Percentiles rank a stretch among this genome's conserved stretches.
phyloP scores from a whole-genome alignment of 2,888 invertebrate species.

The Dicyrtomina minuta region DNA sequence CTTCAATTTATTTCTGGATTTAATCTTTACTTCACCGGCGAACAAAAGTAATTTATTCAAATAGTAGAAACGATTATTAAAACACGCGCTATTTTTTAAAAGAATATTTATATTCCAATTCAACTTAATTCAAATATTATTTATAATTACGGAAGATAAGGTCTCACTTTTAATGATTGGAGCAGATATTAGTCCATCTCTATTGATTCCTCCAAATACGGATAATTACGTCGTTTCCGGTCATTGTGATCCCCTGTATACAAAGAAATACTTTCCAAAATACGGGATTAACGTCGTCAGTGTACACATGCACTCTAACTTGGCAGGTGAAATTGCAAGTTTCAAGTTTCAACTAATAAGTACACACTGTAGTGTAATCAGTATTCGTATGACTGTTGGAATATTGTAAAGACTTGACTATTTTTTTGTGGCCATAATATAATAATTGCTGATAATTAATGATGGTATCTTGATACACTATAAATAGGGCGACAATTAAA shows the following conservation, averaged over 20 bases:
- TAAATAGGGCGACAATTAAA: constrained; percentile 3
- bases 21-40: constrained; percentile 9
- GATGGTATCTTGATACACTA: no score
- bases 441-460: no score
- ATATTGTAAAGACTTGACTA: no score
- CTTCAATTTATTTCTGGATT: constrained; percentile 8
- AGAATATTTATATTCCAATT: neutral
- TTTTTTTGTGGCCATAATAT: no score
- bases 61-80: constrained; percentile 57
- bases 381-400: no score
- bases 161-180: constrained; percentile 79
- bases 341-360: no score
- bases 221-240: constrained; percentile 75
- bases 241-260: constrained; percentile 73
- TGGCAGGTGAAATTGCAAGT: constrained; percentile 63
- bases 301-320: constrained; percentile 77
- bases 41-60: constrained; percentile 79
- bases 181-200: constrained; percentile 74
- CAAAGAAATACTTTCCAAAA: constrained; percentile 55
- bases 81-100: no score
- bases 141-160: constrained; percentile 65
- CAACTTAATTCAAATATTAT: neutral
- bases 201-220: constrained; percentile 80
- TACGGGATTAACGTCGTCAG: constrained; percentile 79
- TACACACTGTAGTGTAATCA: no score